These are phyloP conservation scores for Oncopodura yosiiana DNA, from an alignment of 1,140 invertebrate species.

Conservation along the genomic window DNA sequence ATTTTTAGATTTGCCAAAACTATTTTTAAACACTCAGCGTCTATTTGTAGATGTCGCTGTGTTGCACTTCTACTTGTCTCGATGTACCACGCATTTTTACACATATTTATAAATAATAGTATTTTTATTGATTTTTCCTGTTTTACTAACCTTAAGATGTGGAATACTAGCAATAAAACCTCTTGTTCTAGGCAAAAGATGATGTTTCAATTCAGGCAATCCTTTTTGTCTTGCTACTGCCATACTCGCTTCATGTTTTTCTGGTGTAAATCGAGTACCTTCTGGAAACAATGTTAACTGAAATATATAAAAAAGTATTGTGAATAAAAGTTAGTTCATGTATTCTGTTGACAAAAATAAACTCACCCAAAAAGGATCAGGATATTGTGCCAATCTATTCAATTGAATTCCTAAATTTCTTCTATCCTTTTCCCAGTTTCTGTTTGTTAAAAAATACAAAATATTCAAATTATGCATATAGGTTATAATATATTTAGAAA, in stretches of 20 bases:
- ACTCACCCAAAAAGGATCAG: slow-evolving; percentile 74
- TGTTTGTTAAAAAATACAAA: too few relatives aligned
- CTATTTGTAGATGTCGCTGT: too few relatives aligned
- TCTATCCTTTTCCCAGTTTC: slow-evolving; percentile 47
- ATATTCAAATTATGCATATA: too few relatives aligned
- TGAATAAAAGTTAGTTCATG: neutral
- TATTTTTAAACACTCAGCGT: too few relatives aligned
- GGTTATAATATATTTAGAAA: too few relatives aligned
- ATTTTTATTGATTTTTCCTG: too few relatives aligned
- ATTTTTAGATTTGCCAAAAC: too few relatives aligned
- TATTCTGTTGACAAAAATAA: slow-evolving; percentile 5
- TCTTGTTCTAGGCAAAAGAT: slow-evolving; percentile 82
- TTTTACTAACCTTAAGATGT: slow-evolving; percentile 49
- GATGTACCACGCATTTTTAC: too few relatives aligned
- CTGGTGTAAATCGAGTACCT: slow-evolving; percentile 80
- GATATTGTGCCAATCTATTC: slow-evolving; percentile 69
- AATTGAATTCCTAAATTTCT: slow-evolving; percentile 69
- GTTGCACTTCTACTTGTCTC: neutral
- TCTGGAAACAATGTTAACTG: slow-evolving; percentile 85
- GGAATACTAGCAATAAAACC: slow-evolving; percentile 73
- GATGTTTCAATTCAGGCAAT: slow-evolving; percentile 73
- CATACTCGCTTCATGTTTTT: slow-evolving; percentile 76
- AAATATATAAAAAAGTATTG: slow-evolving; percentile 37
- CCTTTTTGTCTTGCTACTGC: slow-evolving; percentile 79
- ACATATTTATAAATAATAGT: too few relatives aligned